Base-by-base conservation (phyloP, 1,140 invertebrate species). In the Apis dorsata region DNA sequence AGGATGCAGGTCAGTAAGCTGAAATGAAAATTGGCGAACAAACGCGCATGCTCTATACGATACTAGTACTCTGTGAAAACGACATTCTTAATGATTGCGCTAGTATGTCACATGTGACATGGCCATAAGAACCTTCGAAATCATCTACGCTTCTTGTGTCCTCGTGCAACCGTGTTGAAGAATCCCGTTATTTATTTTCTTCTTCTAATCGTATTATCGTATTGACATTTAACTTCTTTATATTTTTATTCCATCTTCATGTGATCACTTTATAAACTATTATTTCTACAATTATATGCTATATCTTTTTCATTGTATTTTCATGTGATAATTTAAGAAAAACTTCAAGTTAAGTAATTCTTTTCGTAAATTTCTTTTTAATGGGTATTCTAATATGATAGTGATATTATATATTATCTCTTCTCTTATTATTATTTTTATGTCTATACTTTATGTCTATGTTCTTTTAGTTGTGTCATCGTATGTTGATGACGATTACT, bases 31-130 rank as follows among this genome's bases (percentile, higher is more conserved):
- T 60, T 81, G 80, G 80, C 80, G 44, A 68, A 3, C 3, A 5
- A n/a, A 8, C 44, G 44, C 63, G 73, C 80, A 13, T 76, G 80
- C 60, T 28, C 55, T 10, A 7, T 65, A 5, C 12, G 17, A 11
- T n/a, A 10, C 44, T 44, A 44, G 34, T 44, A 44, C 11, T 65
- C 49, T 55, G 49, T 28, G 65, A 76, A 59, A 81, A 77, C 59
- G 55, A 53, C 80, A 81, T 81, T 81, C 80, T 77, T 76, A 81
- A 81, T 77, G 65, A 81, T 81, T 77, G 80, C 80, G 69, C 55
- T 69, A 60, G 34, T 19, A 9, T 76, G 62, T 69, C 63, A 69
- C 73, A 81, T 77, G 80, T 24, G 55, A 55, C 44, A 53, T 15
- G n/a, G n/a, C 24, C 24, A 60, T 51, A 8, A 10, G 72, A 0